phyloP scores from a whole-genome alignment of 2,797 vertebrate species.

The Argyrosomus regius region DNA sequence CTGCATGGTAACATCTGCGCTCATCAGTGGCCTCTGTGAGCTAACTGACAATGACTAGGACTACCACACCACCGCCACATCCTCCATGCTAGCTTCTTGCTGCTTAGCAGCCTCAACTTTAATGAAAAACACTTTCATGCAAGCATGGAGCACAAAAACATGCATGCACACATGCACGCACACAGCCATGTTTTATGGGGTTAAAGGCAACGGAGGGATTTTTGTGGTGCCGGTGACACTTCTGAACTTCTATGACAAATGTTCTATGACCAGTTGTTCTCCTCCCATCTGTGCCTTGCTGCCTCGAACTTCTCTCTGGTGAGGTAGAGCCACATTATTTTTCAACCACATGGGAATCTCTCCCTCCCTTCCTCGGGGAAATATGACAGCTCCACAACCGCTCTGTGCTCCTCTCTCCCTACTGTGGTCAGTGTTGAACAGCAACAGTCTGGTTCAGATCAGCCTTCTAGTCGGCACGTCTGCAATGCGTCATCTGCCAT shows the following conservation, averaged over 20 bases:
- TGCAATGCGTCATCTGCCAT: conserved; percentile 70
- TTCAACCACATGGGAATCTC: conserved; percentile 70
- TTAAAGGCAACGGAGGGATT: conserved; percentile 47
- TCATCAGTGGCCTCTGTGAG: conserved; percentile 51
- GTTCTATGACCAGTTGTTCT: conserved; percentile 46
- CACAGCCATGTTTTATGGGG: conserved; percentile 33
- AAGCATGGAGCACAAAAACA: conserved; percentile 28
- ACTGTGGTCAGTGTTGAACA: conserved; percentile 66
- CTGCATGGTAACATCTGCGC: conserved; percentile 65
- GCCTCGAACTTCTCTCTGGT: conserved; percentile 46
- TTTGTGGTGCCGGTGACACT: conserved; percentile 59
- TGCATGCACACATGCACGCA: conserved; percentile 26
- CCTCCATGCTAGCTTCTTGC: conserved; percentile 43
- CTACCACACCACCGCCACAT: conserved; percentile 59
- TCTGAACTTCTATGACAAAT: conserved; percentile 68
- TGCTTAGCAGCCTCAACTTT: conserved; percentile 47
- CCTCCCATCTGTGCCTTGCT: conserved; percentile 30
- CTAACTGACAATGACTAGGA: conserved; percentile 61
- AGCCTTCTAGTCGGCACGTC: conserved; percentile 49
- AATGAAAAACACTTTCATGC: conserved; percentile 61
- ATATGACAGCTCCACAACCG: conserved; percentile 61
- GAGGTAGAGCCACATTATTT: conserved; percentile 64
- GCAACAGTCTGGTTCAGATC: conserved; percentile 69
- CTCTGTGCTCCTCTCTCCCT: conserved; percentile 37
- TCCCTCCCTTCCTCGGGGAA: conserved; percentile 48